Conservation (phyloP, 2,113 vertebrate genomes). For the human (Homo sapiens) region DNA sequence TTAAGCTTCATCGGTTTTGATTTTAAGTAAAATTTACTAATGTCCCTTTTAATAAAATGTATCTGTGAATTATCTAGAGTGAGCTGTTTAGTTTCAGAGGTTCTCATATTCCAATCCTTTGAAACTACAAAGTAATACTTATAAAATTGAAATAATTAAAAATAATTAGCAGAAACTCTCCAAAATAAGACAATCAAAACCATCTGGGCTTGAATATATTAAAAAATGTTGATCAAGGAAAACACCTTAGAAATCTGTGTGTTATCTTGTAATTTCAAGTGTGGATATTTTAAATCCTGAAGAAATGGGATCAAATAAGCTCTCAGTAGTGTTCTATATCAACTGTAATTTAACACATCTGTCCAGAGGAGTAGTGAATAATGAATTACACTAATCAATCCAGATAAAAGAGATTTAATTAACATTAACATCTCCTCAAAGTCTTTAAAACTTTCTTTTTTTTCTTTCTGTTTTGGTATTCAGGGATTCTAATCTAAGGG, state of each 20-base stretch:
- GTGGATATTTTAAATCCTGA: conserved; percentile 64
- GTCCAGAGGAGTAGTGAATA: conserved; percentile 65
- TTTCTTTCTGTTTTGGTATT: conserved; percentile 57
- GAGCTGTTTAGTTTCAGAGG: conserved; percentile 25
- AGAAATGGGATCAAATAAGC: conserved; percentile 69
- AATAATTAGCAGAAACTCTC: conserved; percentile 58
- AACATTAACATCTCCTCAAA: conserved; percentile 56
- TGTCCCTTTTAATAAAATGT: background rate
- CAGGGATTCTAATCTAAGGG: conserved; percentile 50
- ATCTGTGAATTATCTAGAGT: conserved; percentile 9
- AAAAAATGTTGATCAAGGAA: background rate
- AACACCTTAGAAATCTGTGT: conserved; percentile 48
- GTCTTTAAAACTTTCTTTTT: conserved; percentile 41
- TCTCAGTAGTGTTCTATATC: conserved; percentile 43
- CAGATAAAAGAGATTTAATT: conserved; percentile 72
- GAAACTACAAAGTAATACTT: conserved; percentile 47
- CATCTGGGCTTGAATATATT: conserved; percentile 15
- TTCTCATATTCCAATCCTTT: background rate
- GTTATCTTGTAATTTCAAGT: conserved; percentile 59
- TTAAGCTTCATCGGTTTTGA: conserved; percentile 30
- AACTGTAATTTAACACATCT: conserved; percentile 68
- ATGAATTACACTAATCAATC: conserved; percentile 71
- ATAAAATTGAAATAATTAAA: conserved; percentile 59
- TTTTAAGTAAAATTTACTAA: conserved; percentile 54
- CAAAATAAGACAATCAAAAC: conserved; percentile 29